Evolutionary conservation across 2,113 vertebrate species (phyloP), one percentile per base, ranked within the genome.

Genomic region (human (Homo sapiens)): DNA sequence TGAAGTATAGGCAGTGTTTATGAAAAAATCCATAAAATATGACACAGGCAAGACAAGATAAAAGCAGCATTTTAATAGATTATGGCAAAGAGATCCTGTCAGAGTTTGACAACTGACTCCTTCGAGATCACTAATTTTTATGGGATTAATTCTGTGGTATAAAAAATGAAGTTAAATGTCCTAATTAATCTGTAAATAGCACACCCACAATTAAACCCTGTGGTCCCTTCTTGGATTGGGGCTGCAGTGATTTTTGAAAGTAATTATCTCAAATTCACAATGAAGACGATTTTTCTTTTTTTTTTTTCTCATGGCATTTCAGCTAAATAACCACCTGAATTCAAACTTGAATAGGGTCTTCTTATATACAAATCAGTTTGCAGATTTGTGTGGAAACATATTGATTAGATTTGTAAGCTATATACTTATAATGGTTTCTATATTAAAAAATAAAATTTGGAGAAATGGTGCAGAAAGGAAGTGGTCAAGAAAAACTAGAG

Each of bases 1-100:
- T 99, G 99, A 99, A 99, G 99, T 99, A 99, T 99, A 99, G 99
- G 99, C 99, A 98, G 99, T 99, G 99, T 99, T 99, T 99, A 99
- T 99, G 99, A 99, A 99, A 99, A 99, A 99, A 99, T 99, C 99
- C 99, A 99, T 99, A 99, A 99, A 99, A 99, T 99, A 99, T 99
- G 99, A 99, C 99, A 99, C 98, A 99, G 99, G 98, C 98, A 99
- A 99, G 99, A 99, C 99, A 99, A 99, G 99, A 99, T 99, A 99
- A 99, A 99, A 99, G 99, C 99, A 98, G 98, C 98, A 98, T 99
- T 99, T 99, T 99, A 99, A 99, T 99, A 99, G 99, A 99, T 99
- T 99, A 99, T 99, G 99, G 99, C 99, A 99, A 99, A 99, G 99
- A 98, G 98, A 99, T 99, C 99, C 98, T 99, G 98, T 99, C 99